phyloP scores from a whole-genome alignment of 2,797 vertebrate species.

The Sebastes itinus region DNA sequence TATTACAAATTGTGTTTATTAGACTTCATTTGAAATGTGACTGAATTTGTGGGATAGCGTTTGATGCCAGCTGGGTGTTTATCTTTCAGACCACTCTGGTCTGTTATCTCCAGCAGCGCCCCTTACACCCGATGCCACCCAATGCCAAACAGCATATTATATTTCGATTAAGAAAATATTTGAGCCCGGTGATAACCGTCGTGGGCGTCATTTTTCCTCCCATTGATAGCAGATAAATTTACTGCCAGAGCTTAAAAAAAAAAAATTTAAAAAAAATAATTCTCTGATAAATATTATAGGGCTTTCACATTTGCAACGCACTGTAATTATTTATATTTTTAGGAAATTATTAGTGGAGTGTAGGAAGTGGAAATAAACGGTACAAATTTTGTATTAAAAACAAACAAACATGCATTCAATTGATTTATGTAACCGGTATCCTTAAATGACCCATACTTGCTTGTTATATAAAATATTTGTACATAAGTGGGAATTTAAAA shows the following conservation, averaged over 20 bases:
- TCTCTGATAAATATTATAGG: slow-evolving; percentile 1
- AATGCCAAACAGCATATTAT: background rate
- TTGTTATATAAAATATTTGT: too few relatives aligned
- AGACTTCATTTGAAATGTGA: background rate
- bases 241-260: background rate
- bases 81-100: slow-evolving; percentile 32
- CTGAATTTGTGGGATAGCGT: background rate
- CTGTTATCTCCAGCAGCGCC: slow-evolving; percentile 56
- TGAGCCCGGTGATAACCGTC: slow-evolving; percentile 17
- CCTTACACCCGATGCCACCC: slow-evolving; percentile 33
- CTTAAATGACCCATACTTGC: background rate
- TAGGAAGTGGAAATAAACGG: background rate
- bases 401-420: background rate
- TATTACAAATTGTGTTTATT: background rate
- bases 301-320: background rate
- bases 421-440: background rate
- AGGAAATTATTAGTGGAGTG: background rate
- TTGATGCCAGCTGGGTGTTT: slow-evolving; percentile 12
- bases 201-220: background rate
- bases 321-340: background rate
- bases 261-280: background rate
- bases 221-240: background rate
- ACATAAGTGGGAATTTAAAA: background rate
- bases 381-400: background rate
- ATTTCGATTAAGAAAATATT: slow-evolving; percentile 26